A percentile compares a stretch with the other conserved stretches of the same genome.
Conservation (phyloP, 1,140 invertebrate genomes). For the Agrypnia vestita region DNA sequence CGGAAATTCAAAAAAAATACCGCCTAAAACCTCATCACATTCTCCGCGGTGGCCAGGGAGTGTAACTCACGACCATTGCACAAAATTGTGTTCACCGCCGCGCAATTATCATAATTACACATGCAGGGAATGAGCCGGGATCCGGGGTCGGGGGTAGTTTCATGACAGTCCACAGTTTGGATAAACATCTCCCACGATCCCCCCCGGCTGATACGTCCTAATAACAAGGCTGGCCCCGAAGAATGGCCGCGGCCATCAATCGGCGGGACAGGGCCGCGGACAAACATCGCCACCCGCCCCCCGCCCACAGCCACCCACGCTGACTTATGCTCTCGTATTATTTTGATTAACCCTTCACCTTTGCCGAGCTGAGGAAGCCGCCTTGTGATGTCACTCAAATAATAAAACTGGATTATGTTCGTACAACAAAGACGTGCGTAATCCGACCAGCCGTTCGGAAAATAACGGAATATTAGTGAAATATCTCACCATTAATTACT, state of each 20-base stretch:
- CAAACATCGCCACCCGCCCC: not conserved
- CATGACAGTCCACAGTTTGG: constrained; percentile 56
- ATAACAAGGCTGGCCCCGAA: constrained; percentile 49
- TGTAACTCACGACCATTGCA: not conserved
- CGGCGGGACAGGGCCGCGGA: not conserved
- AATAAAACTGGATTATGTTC: not conserved
- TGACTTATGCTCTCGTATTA: constrained; percentile 1
- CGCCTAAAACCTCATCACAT: not conserved
- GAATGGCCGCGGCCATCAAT: constrained; percentile 32
- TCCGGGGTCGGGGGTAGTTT: constrained; percentile 7
- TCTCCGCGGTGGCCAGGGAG: not conserved
- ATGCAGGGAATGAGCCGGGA: constrained; percentile 31
- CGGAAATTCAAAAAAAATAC: constrained; percentile 19
- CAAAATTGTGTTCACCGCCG: constrained; percentile 42
- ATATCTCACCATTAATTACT: no score
- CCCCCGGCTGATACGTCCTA: constrained; percentile 54
- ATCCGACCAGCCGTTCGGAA: no score
- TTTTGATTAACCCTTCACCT: constrained; percentile 21
- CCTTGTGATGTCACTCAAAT: not conserved
- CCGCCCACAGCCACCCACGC: not conserved
- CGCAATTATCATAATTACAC: constrained; percentile 54
- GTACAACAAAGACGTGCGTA: not conserved
- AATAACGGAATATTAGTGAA: no score
- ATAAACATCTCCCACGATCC: constrained; percentile 47
- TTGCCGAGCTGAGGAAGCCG: not conserved